phyloP scores from a whole-genome alignment of 2,888 invertebrate genomes.

The Oxyscelio sp. region DNA sequence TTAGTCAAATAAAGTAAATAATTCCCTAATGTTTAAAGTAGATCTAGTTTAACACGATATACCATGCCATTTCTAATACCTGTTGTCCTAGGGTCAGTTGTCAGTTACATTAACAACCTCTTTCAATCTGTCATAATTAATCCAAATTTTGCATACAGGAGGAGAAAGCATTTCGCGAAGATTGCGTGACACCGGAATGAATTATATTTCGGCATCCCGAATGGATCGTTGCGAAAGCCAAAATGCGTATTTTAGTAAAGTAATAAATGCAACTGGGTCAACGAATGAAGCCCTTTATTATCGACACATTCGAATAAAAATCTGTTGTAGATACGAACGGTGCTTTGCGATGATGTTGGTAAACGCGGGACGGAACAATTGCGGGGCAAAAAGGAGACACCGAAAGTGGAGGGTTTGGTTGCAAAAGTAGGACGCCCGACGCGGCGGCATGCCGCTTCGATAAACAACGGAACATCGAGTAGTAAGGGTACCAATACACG shows the following conservation, averaged over 20 bases:
- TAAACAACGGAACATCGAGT: slow-evolving; percentile 82
- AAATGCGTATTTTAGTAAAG: slow-evolving; percentile 37
- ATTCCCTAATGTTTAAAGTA: no score
- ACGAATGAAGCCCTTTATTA: slow-evolving; percentile 46
- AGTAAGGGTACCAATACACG: slow-evolving; percentile 77
- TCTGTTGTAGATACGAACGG: slow-evolving; percentile 40
- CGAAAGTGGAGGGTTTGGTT: slow-evolving; percentile 42
- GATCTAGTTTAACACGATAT: no score
- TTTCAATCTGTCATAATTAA: slow-evolving; percentile 54
- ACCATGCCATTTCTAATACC: no score
- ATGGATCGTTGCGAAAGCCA: slow-evolving; percentile 23
- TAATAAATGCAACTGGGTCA: slow-evolving; percentile 59
- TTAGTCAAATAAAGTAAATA: no score
- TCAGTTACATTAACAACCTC: slow-evolving; percentile 15
- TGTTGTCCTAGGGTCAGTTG: slow-evolving; percentile 14
- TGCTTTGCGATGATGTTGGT: slow-evolving; percentile 36
- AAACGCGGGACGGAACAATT: slow-evolving; percentile 36
- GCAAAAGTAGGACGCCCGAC: slow-evolving; percentile 77
- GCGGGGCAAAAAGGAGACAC: slow-evolving; percentile 44
- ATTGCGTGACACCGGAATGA: slow-evolving; percentile 47
- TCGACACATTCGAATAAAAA: slow-evolving; percentile 57
- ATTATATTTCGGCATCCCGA: slow-evolving; percentile 33
- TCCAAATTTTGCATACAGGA: slow-evolving; percentile 11
- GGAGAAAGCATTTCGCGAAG: slow-evolving; percentile 30
- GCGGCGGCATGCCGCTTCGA: slow-evolving; percentile 80